Percentiles rank a stretch among this genome's conserved stretches.
Conservation (phyloP, 2,113 vertebrate genomes). For the Cinclus mexicanus region DNA sequence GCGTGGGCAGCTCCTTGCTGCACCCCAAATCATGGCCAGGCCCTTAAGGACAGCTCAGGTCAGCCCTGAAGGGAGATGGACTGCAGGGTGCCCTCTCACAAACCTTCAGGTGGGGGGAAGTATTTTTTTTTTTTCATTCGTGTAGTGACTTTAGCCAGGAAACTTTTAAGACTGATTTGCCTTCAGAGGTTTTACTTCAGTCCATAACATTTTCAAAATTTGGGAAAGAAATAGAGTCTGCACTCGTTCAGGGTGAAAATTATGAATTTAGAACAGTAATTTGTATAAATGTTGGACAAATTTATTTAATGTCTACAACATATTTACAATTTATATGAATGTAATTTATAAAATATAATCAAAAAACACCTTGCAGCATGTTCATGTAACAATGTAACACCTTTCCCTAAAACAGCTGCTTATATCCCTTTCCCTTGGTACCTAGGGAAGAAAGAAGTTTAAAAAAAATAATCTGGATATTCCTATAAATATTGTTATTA, state of each 20-base stretch:
- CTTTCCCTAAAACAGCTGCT: neutral
- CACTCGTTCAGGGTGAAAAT: neutral
- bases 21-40: accelerated
- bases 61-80: accelerated
- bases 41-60: neutral
- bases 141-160: neutral
- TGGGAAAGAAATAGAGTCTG: neutral
- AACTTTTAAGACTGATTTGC: accelerated
- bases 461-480: neutral
- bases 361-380: neutral
- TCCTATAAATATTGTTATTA: neutral
- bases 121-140: neutral
- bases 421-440: neutral
- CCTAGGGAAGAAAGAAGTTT: neutral
- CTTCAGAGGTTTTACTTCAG: neutral
- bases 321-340: neutral
- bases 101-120: neutral
- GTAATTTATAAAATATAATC: neutral
- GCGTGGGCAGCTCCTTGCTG: neutral
- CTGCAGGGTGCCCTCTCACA: neutral
- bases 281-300: neutral
- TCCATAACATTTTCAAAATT: neutral
- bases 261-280: neutral
- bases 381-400: neutral
- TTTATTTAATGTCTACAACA: neutral